Base-by-base conservation (phyloP, 2,888 invertebrate genomes). In the Serrognathus titanus region DNA sequence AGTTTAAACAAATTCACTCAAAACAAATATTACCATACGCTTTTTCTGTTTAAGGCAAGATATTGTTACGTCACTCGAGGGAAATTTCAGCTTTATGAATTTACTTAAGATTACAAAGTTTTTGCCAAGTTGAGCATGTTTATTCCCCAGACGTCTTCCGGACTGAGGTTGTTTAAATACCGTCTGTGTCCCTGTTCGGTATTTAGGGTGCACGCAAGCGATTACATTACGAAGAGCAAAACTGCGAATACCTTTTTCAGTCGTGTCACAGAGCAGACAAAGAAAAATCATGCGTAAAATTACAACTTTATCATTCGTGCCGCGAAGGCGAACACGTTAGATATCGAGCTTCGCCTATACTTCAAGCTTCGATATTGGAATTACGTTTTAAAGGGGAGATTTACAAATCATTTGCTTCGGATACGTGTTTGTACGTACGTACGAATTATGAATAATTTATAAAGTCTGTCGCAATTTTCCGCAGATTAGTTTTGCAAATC, bases 71-170 rank as follows among this genome's bases (percentile, higher is more conserved):
- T 59, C 57, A 55, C 74, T 66, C 72, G 24, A 51, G 74, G 74
- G 74, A 72, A 73, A 73, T 72, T 71, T 66, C 60, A 69, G 66
- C 70, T 70, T 72, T 74, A 73, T 74, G 72, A 73, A 74, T 74
- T 72, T 73, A 66, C 71, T 71, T 69, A 71, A 71, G 72, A 73
- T 73, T 71, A 69, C 68, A 66, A 69, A 71, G 66, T 71, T 69
- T 65, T 67, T 61, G 67, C 68, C 66, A 68, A 68, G 64, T 67
- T 67, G 61, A 55, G 65, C 62, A 63, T 67, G 64, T 70, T 66
- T 70, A 69, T 68, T 69, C 69, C 65, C 66, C 48, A 58, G 58
- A 60, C 63, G 59, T 59, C 57, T 64, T 64, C 63, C 66, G 61
- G 62, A 59, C 58, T 48, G 61, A 49, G 58, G 53, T 59, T 49